phyloP scores from a whole-genome alignment of 2,113 vertebrate species.

The Cebus imitator region DNA sequence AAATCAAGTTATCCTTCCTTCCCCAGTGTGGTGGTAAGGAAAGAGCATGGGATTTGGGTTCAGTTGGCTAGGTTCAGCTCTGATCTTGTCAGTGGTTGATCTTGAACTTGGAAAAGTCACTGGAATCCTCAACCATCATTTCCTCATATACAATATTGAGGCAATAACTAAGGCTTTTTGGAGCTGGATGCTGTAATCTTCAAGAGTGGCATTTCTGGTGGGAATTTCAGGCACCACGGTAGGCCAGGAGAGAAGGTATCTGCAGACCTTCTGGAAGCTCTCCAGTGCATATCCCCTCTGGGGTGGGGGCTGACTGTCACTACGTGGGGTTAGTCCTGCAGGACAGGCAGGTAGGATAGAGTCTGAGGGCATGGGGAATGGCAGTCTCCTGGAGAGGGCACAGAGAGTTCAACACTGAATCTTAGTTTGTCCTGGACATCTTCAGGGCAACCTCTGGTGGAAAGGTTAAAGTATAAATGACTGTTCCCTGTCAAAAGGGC shows the following conservation, averaged over 20 bases:
- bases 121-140: neutral
- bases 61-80: neutral
- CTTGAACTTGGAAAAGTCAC: neutral
- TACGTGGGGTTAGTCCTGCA: too few species aligned
- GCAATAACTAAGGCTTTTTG: neutral
- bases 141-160: neutral
- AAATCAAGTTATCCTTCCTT: neutral
- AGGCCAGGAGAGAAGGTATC: neutral
- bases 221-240: neutral
- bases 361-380: neutral
- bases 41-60: neutral
- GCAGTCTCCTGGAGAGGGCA: neutral
- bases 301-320: neutral
- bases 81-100: neutral
- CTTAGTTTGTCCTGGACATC: neutral
- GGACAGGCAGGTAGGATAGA: too few species aligned
- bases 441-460: neutral
- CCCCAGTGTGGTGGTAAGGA: neutral
- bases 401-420: neutral
- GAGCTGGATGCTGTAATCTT: neutral
- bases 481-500: neutral
- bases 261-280: neutral
- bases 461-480: neutral
- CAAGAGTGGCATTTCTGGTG: neutral
- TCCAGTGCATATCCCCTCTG: neutral